Evolutionary conservation across 1,140 invertebrate species (phyloP).

Genomic region (Phocides pigmalion): DNA sequence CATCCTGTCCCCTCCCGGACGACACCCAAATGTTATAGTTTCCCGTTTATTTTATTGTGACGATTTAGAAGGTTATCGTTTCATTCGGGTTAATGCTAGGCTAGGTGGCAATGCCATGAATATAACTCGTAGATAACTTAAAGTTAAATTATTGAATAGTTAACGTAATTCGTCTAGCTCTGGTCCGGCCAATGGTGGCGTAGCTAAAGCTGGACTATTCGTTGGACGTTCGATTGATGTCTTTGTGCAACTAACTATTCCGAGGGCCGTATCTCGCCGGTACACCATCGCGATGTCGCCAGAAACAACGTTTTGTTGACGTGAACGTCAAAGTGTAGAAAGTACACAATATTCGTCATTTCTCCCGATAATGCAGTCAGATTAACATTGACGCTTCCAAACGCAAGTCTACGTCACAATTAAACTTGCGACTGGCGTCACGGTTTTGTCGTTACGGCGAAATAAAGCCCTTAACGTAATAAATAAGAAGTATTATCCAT

Average conservation of each 20-base stretch:
- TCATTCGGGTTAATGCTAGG: constrained; percentile 78
- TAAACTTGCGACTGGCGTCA: no score
- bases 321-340: no score
- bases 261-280: background rate
- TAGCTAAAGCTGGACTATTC: constrained; percentile 25
- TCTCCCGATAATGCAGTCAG: no score
- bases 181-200: constrained; percentile 41
- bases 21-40: constrained; percentile 63
- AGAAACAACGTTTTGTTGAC: no score
- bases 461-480: constrained; percentile 8
- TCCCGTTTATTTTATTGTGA: constrained; percentile 74
- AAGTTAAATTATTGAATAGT: constrained; percentile 69
- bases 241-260: constrained; percentile 30
- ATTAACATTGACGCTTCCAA: no score
- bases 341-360: no score
- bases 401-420: no score
- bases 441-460: background rate
- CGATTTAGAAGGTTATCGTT: constrained; percentile 77
- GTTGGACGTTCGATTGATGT: constrained; percentile 17
- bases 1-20: constrained; percentile 25
- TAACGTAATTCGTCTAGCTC: constrained; percentile 43
- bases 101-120: constrained; percentile 72
- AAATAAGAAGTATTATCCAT: constrained; percentile 30
- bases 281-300: background rate
- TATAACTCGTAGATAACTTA: constrained; percentile 71